Conservation (phyloP, 2,888 invertebrate species). For the Acrocyrtus sp. region DNA sequence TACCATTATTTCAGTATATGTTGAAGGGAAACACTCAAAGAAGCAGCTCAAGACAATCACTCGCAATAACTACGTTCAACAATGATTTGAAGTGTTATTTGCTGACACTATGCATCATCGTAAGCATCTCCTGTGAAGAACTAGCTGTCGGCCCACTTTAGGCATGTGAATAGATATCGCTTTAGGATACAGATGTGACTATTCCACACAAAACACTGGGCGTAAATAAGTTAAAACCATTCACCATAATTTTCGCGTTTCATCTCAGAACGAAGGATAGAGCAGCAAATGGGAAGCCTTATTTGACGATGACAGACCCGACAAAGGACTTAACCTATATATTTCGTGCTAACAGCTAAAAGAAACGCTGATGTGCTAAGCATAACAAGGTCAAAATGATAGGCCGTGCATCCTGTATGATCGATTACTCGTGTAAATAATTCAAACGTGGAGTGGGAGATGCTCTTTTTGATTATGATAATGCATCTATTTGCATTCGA, state of each 20-base stretch:
- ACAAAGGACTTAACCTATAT: too few species aligned
- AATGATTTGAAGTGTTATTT: too few species aligned
- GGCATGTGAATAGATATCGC: not conserved
- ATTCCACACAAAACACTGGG: not conserved
- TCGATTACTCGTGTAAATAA: too few species aligned
- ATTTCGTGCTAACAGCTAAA: too few species aligned
- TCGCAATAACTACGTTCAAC: too few species aligned
- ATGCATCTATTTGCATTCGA: not conserved
- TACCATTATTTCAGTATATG: conserved; percentile 6
- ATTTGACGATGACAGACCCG: too few species aligned
- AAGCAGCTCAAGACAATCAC: not conserved
- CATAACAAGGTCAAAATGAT: too few species aligned
- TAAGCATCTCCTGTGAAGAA: not conserved
- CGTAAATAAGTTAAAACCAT: not conserved
- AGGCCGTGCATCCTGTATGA: too few species aligned
- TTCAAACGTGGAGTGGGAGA: too few species aligned
- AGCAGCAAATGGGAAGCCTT: too few species aligned
- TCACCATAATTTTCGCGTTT: not conserved
- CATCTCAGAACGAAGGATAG: not conserved
- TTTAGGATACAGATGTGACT: not conserved
- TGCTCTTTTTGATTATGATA: too few species aligned
- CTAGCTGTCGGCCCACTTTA: not conserved
- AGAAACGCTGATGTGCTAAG: not conserved
- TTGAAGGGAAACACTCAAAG: not conserved
- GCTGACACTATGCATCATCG: not conserved